Base-by-base conservation (phyloP, 2,113 vertebrate genomes). In the Callithrix jacchus region DNA sequence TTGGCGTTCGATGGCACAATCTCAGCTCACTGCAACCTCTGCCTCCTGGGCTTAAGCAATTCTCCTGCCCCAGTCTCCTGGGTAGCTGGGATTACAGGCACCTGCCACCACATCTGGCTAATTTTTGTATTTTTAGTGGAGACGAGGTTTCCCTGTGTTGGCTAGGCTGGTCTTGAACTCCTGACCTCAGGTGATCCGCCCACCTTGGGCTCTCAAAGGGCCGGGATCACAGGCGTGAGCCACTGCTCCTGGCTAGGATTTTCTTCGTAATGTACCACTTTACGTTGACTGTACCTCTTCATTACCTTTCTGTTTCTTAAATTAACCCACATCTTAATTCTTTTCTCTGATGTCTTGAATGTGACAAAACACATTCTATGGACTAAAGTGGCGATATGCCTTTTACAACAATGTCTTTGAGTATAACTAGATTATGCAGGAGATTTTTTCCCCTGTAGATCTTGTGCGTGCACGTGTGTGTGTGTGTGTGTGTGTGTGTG, bases 311-410 rank as follows among this genome's bases (percentile, higher is more conserved):
- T 90, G 6, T 73, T 96, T 95, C 47, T 91, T 90, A 83, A 32
- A 92, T 16, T 79, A 93, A 92, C 42, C 21, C 8, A 17, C n/a
- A 64, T 86, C 54, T 90, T 87, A 64, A 84, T 95, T 93, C 35
- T 66, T 96, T 73, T 89, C 47, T 93, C 79, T 70, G 58, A 66
- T 83, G 93, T 86, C n/a, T 89, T 90, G n/a, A 93, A 52, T 73
- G 32, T 92, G 37, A 16, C 18, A 52, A 92, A 87, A 92, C 30
- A n/a, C 49, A 14, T 52, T 13, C 49, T 77, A 8, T 17, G n/a
- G 23, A 80, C 47, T 74, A 32, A 88, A 85, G 49, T 88, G 30
- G 25, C 45, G 12, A 79, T 96, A 56, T 61, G 21, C 27, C 58
- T 73, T 88, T 40, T 84, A n/a, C 49, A 71, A 37, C 5, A 14